Conservation (phyloP, 2,888 invertebrate species). For the Diarsia dahlii region DNA sequence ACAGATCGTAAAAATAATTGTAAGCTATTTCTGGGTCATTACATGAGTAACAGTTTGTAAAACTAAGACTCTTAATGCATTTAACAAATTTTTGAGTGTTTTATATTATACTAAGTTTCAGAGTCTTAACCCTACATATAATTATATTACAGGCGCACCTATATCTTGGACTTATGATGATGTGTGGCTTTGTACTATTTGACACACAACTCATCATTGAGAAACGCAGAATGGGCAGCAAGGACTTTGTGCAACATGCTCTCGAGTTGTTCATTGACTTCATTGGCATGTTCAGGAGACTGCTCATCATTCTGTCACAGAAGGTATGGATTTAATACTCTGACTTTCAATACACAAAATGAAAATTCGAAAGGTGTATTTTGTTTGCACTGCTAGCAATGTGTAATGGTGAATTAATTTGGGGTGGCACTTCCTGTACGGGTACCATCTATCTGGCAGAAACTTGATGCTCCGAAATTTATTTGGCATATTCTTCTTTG, state of each 20-base stretch:
- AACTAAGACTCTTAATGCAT: too few species aligned
- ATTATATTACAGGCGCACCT: slow-evolving; percentile 92
- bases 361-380: neutral
- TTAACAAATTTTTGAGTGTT: too few species aligned
- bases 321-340: slow-evolving; percentile 91
- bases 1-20: too few species aligned
- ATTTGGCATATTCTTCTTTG: too few species aligned
- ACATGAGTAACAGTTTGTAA: too few species aligned
- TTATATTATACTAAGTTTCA: neutral
- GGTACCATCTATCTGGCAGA: too few species aligned
- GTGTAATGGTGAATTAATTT: neutral
- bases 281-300: slow-evolving; percentile 97
- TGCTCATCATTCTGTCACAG: slow-evolving; percentile 97
- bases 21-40: too few species aligned
- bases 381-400: neutral
- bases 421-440: neutral
- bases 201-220: slow-evolving; percentile 99
- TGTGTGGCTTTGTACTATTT: slow-evolving; percentile 98
- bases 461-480: too few species aligned
- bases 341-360: neutral
- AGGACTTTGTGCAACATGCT: slow-evolving; percentile 98
- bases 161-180: slow-evolving; percentile 96
- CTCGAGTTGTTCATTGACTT: slow-evolving; percentile 98
- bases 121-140: neutral
- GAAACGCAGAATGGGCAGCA: slow-evolving; percentile 96